Evolutionary conservation across 2,113 vertebrate genomes (phyloP).

Genomic region (Turnix velox): DNA sequence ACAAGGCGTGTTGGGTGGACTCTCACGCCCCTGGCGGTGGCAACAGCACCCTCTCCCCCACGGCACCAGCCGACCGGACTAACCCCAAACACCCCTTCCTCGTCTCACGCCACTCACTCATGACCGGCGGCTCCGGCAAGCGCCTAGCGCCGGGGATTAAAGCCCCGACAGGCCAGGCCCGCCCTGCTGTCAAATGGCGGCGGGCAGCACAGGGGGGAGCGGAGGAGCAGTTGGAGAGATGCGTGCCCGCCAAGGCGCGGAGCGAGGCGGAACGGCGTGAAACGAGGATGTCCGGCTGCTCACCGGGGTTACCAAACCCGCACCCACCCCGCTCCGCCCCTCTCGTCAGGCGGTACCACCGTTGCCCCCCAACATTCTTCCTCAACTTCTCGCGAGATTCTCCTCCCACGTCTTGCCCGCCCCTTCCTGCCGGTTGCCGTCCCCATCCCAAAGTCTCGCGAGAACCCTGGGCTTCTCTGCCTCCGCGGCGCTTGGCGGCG

Average conservation of each 20-base stretch:
- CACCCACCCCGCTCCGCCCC: too few species aligned
- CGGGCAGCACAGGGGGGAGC: not conserved
- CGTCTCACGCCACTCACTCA: not conserved
- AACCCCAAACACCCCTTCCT: not conserved
- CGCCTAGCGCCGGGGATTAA: not conserved
- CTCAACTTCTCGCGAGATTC: not conserved
- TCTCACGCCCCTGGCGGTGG: not conserved
- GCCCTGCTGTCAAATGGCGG: not conserved
- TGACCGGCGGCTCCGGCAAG: not conserved
- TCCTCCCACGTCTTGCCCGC: accelerated
- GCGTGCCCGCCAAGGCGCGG: not conserved
- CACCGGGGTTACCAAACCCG: not conserved
- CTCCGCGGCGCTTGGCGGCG: not conserved
- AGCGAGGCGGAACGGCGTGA: not conserved
- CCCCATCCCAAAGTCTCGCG: not conserved
- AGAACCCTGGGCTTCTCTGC: accelerated
- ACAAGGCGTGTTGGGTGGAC: not conserved
- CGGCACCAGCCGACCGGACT: not conserved
- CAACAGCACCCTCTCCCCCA: too few species aligned
- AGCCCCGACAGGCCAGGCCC: not conserved
- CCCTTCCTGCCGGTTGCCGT: too few species aligned
- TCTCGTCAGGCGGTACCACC: not conserved
- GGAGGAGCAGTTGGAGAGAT: not conserved
- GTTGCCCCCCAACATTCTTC: not conserved
- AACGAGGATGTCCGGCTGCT: not conserved